Evolutionary conservation across 2,888 invertebrate species (phyloP).

Genomic region (Melinaea marsaeus): DNA sequence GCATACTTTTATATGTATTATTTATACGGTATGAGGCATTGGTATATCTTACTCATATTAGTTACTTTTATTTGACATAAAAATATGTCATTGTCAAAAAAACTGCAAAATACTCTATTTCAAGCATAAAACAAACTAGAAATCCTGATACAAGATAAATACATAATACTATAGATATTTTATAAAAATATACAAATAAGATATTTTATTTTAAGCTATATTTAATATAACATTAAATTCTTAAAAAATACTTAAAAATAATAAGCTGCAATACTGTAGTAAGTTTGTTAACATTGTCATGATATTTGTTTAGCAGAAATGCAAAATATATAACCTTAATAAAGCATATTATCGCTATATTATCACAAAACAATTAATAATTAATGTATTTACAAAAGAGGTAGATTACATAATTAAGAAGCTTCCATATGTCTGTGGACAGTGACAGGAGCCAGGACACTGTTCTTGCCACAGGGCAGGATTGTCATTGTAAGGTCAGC

Average conservation of each 20-base stretch:
- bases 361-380: conserved; percentile 34
- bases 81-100: no score
- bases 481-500: conserved; percentile 68
- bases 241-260: neutral
- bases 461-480: conserved; percentile 75
- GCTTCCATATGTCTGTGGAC: conserved; percentile 94
- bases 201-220: neutral
- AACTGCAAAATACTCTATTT: neutral
- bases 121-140: neutral
- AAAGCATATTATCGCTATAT: neutral
- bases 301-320: conserved; percentile 1
- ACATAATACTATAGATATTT: neutral
- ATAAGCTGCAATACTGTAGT: neutral
- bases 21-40: no score
- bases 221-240: neutral
- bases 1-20: no score
- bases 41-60: no score
- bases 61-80: no score
- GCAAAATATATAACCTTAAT: neutral
- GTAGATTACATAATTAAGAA: conserved; percentile 70
- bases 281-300: neutral
- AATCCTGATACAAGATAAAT: conserved; percentile 13
- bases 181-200: conserved; percentile 8
- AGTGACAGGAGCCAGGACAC: conserved; percentile 90
- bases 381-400: conserved; percentile 40